Base-by-base conservation (phyloP, 2,888 invertebrate genomes). In the Agrilus mali region DNA sequence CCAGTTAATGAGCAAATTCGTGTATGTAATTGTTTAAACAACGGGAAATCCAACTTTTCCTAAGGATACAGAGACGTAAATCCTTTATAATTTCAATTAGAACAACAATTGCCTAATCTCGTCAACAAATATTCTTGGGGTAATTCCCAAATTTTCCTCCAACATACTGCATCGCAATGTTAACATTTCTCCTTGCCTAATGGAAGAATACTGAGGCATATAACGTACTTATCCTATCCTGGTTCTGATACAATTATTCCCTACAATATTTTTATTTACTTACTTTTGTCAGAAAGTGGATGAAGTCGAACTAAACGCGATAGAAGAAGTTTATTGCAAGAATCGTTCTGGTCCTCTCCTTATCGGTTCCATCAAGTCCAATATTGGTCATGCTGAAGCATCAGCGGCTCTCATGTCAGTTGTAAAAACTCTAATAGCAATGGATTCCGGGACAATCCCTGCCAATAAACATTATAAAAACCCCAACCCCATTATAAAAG, bases 361-460 rank as follows among this genome's bases (percentile, higher is more conserved):
- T 40, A 78, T 98, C 53, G 97, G 97, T 7, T 93, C 95, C 0
- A 87, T 95, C 0, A 98, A 98, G 67, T 88, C 94, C 2, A 96
- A 96, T 68, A 90, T 96, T 83, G 97, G 97, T 1, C 97, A 98
- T 65, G 82, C 93, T 10, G 97, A 98, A 68, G 89, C 95, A 2
- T 82, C 85, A 1, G 82, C 87, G 32, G 89, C 89, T 15, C 72
- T 95, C 27, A 86, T 92, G 59, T 82, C 90, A 6, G 72, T 96
- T 47, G 88, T 87, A 12, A 96, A 96, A 68, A 77, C 90, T 37
- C 63, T 97, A 22, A 77, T 97, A 48, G 86, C 95, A 14, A 90
- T 97, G 86, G 93, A 97, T 68, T 69, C 76, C 43, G 86, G 87
- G 34, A 67, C 78, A 13, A 86, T 98, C 51, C 97, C 97, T 3